These are phyloP conservation scores for Phrynocephalus versicolor DNA, from an alignment of 2,113 vertebrate genomes.

Conservation along the genomic window DNA sequence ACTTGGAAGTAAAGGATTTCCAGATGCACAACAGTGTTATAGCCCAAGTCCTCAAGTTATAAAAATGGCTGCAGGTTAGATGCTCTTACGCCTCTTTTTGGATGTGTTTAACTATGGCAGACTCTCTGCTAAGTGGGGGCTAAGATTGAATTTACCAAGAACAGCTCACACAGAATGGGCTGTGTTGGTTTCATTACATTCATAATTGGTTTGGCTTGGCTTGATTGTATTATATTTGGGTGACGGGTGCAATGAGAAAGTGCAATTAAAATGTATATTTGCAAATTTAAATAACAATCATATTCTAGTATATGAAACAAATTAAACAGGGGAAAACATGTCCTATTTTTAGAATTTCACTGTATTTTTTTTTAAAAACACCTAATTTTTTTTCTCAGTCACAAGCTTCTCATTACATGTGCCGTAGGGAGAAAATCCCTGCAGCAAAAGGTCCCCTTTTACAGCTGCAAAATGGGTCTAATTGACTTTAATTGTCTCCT, in stretches of 20 bases:
- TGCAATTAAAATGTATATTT: constrained; percentile 10
- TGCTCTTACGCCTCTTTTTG: background rate
- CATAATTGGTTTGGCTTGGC: background rate
- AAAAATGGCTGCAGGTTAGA: background rate
- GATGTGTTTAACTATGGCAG: background rate
- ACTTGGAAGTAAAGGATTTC: background rate
- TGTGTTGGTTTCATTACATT: background rate
- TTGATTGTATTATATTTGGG: constrained; percentile 40
- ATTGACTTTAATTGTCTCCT: constrained; percentile 55
- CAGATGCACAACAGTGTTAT: background rate
- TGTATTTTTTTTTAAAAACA: constrained; percentile 12
- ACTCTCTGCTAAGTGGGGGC: background rate
- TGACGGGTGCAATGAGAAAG: constrained; percentile 47
- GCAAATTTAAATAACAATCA: constrained; percentile 27
- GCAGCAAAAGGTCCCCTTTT: constrained; percentile 39
- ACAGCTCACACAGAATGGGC: constrained; percentile 17
- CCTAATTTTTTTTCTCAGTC: constrained; percentile 46
- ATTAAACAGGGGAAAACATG: constrained; percentile 48
- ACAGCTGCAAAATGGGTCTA: constrained; percentile 55
- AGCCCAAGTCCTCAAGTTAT: background rate
- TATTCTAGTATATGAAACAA: constrained; percentile 46
- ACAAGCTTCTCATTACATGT: constrained; percentile 27
- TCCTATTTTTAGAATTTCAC: constrained; percentile 38
- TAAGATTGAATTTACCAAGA: constrained; percentile 46
- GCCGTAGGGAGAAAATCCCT: constrained; percentile 41